Conservation (phyloP, 1,140 invertebrate species). For the Bemisia tabaci region DNA sequence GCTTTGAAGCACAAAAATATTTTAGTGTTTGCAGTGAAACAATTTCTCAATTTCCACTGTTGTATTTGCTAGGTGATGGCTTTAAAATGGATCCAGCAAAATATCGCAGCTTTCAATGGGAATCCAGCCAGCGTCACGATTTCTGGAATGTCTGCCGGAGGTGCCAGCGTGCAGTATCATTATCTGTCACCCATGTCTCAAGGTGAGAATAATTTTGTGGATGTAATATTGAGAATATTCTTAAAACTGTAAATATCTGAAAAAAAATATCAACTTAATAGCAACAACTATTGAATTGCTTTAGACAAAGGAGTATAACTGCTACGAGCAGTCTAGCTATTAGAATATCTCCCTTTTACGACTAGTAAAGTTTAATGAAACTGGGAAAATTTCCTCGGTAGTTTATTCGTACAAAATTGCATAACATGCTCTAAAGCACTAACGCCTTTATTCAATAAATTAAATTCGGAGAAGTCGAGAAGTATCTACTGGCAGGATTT, state of each 20-base stretch:
- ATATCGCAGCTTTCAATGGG: conserved; percentile 42
- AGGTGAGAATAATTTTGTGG: conserved; percentile 10
- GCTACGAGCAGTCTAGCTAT: background rate
- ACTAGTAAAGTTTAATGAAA: conserved; percentile 5
- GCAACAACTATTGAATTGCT: background rate
- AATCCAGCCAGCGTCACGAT: conserved; percentile 40
- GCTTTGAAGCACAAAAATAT: too few species aligned
- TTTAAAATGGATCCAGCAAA: conserved; percentile 44
- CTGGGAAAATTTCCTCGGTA: too few species aligned
- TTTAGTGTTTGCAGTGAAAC: too few species aligned
- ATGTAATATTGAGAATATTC: background rate
- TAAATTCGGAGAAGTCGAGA: too few species aligned
- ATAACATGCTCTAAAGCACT: too few species aligned
- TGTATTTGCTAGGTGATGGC: conserved; percentile 44
- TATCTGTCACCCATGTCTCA: conserved; percentile 35
- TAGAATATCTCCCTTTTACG: background rate
- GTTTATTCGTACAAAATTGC: too few species aligned
- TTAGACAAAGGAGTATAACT: background rate
- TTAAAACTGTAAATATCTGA: background rate
- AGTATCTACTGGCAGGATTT: too few species aligned
- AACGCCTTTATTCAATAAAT: too few species aligned
- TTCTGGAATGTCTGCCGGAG: conserved; percentile 42
- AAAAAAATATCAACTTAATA: background rate
- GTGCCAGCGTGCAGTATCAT: conserved; percentile 47
- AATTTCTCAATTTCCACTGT: too few species aligned